phyloP scores from a whole-genome alignment of 2,888 invertebrate genomes.

The Pyrgus malvae region DNA sequence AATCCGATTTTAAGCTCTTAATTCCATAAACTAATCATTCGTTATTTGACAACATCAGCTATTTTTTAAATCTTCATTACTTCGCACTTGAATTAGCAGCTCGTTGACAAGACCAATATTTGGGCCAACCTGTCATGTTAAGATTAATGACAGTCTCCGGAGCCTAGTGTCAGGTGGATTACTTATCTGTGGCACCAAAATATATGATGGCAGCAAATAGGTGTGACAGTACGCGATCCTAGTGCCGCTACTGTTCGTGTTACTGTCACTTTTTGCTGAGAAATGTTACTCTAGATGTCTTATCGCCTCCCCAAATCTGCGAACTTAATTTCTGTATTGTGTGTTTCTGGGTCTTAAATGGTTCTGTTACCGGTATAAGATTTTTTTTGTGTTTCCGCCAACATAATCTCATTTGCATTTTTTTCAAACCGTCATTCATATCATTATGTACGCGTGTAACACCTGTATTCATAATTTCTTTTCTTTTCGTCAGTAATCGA shows the following conservation, averaged over 20 bases:
- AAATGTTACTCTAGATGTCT: slow-evolving; percentile 6
- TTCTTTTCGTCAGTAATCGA: too few relatives aligned
- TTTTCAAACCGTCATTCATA: too few relatives aligned
- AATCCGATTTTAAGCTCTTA: too few relatives aligned
- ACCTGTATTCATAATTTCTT: too few relatives aligned
- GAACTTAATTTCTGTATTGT: slow-evolving; percentile 2
- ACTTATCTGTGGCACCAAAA: not conserved
- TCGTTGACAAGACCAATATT: too few relatives aligned
- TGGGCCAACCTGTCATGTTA: slow-evolving; percentile 32
- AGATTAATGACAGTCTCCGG: slow-evolving; percentile 31
- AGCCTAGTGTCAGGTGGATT: not conserved
- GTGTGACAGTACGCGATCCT: slow-evolving; percentile 3
- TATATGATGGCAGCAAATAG: slow-evolving; percentile 19
- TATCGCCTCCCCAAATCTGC: not conserved
- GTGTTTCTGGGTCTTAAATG: slow-evolving; percentile 1
- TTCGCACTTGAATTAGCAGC: too few relatives aligned
- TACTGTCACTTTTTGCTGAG: slow-evolving; percentile 5
- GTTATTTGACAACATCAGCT: too few relatives aligned
- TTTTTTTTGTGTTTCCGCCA: not conserved
- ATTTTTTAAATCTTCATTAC: too few relatives aligned
- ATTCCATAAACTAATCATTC: too few relatives aligned
- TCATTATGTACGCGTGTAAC: too few relatives aligned
- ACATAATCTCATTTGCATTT: not conserved
- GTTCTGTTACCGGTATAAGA: not conserved
- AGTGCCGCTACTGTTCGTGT: slow-evolving; percentile 8